Evolutionary conservation across 2,797 vertebrate species (phyloP).

Genomic region (Betta splendens): DNA sequence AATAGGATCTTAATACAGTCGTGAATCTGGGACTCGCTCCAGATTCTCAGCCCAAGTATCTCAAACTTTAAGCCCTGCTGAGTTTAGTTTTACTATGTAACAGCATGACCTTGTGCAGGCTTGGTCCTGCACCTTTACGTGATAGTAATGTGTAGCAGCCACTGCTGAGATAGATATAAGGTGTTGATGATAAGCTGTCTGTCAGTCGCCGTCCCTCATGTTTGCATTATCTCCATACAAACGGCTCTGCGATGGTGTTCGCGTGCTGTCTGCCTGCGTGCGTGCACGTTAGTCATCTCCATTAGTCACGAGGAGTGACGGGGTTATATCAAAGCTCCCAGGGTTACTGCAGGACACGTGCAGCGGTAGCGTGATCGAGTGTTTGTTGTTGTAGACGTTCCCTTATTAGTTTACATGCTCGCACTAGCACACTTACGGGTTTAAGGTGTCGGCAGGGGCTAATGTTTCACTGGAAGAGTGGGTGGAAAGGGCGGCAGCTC

Average conservation of each 20-base stretch:
- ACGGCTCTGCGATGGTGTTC: conserved; percentile 40
- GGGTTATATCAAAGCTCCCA: conserved; percentile 56
- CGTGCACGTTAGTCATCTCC: conserved; percentile 68
- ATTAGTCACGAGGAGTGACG: conserved; percentile 66
- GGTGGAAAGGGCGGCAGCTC: conserved; percentile 44
- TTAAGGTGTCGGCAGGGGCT: conserved; percentile 69
- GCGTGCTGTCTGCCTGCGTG: conserved; percentile 13
- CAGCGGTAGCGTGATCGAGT: conserved; percentile 62
- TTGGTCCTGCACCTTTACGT: not conserved
- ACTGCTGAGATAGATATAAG: conserved; percentile 41
- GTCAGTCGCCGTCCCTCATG: conserved; percentile 24
- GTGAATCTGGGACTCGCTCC: too few species aligned
- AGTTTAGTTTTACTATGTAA: not conserved
- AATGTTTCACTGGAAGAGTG: conserved; percentile 76
- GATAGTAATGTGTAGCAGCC: conserved; percentile 25
- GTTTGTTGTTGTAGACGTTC: conserved; percentile 61
- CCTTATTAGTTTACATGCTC: conserved; percentile 56
- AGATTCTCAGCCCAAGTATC: too few species aligned
- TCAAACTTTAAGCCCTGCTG: not conserved
- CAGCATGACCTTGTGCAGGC: not conserved
- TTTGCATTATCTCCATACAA: conserved; percentile 41
- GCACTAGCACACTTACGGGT: conserved; percentile 48
- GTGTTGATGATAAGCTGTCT: conserved; percentile 50
- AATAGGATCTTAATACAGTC: too few species aligned
- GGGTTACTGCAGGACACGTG: conserved; percentile 68